A percentile compares a stretch with the other conserved stretches of the same genome.
Evolutionary conservation across 2,113 vertebrate species (phyloP).

Genomic region (Potamarius usumacintae): DNA sequence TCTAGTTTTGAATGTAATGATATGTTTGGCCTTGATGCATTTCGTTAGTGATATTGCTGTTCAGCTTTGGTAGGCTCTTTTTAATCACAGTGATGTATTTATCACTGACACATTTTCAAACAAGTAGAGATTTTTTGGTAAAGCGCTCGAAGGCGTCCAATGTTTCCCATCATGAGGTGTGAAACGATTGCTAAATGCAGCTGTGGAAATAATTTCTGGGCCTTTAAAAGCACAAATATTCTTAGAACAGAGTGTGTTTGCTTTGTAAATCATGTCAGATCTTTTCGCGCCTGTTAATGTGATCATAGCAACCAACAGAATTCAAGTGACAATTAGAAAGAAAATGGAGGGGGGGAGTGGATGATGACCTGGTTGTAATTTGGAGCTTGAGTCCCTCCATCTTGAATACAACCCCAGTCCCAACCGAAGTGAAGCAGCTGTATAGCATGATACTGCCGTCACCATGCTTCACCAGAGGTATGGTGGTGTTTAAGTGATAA

Average conservation of each 20-base stretch:
- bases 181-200: neutral
- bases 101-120: neutral
- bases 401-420: neutral
- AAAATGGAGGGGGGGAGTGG: too few relatives aligned
- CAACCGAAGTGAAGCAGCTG: neutral
- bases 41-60: neutral
- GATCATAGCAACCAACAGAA: too few relatives aligned
- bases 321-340: neutral
- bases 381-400: neutral
- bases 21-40: neutral
- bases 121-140: neutral
- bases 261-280: neutral
- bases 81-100: neutral
- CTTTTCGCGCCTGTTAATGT: neutral
- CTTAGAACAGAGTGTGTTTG: neutral
- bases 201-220: neutral
- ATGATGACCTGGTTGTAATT: neutral
- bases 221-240: neutral
- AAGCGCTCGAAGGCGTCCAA: neutral
- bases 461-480: neutral
- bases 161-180: neutral
- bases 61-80: neutral
- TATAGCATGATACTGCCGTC: neutral
- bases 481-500: neutral
- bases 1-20: neutral